Evolutionary conservation across 2,888 invertebrate genomes (phyloP), one percentile per base, ranked within the genome.

Genomic region (Volucella zonaria): DNA sequence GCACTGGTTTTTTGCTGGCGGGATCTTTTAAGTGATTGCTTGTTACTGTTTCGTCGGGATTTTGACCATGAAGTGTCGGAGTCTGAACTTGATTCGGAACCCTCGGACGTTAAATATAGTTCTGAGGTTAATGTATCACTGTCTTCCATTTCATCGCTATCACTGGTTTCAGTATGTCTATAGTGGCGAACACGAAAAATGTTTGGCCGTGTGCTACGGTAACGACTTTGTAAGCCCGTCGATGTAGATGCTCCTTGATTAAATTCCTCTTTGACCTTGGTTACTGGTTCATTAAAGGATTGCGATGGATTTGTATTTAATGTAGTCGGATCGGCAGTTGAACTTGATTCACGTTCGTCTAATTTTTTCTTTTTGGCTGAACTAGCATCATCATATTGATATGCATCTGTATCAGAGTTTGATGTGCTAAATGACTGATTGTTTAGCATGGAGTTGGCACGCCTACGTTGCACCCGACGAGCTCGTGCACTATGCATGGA

Each of bases 191-290:
- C 52, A 10, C 75, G 80, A 1, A 61, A 11, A 11, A 18, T 49
- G 18, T 75, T 61, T 49, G 80, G 59, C 2, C 79, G 74, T 15
- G 59, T 38, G 9, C 59, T 58, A 3, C 80, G 76, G 15, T 85
- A 85, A 10, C 86, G 49, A 59, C 86, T 82, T 40, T 89, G 88
- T 0, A 90, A 75, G 0, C 91, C 91, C 0, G 89, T 88, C 68
- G 91, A 91, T 6, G 91, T 89, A 59, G 90, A 90, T 64, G 91
- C 90, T 1, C 91, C 91, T 87, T 90, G 83, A 78, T 89, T 89
- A 42, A 89, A 91, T 14, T 90, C 82, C 14, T 90, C 89, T 18
- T 86, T 85, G 8, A 82, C 82, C 47, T 74, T 86, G 1, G 86
- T 38, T 12, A 74, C 11, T 15, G 74, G 75, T 18, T 78, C 23